phyloP scores from a whole-genome alignment of 2,113 vertebrate species.

The Ramphastos sulfuratus region DNA sequence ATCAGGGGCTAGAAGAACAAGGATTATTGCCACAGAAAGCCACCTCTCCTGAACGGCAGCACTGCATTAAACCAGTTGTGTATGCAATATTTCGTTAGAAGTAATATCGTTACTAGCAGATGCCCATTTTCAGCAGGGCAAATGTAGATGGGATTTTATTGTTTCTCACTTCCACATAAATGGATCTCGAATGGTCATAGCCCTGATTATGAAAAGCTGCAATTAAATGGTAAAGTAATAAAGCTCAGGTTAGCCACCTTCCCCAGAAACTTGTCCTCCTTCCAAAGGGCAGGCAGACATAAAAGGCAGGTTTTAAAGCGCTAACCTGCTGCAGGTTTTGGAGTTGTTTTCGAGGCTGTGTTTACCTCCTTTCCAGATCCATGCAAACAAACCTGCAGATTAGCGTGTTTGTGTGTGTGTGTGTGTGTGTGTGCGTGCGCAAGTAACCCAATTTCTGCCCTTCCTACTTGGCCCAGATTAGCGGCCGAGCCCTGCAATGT shows the following conservation, averaged over 20 bases:
- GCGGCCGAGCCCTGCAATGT: conserved; percentile 35
- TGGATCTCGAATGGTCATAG: conserved; percentile 48
- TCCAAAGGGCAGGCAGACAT: not conserved
- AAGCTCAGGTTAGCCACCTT: conserved; percentile 4
- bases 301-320: not conserved
- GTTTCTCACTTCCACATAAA: conserved; percentile 70
- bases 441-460: conserved; percentile 66
- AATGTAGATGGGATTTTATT: conserved; percentile 67
- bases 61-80: conserved; percentile 59
- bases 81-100: conserved; percentile 69
- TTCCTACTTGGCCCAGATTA: conserved; percentile 58
- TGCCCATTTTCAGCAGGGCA: conserved; percentile 52
- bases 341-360: not conserved
- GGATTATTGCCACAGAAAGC: conserved; percentile 29
- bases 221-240: conserved; percentile 34
- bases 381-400: conserved; percentile 26
- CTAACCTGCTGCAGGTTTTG: not conserved
- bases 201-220: conserved; percentile 57
- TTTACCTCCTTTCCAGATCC: not conserved
- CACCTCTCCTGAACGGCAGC: conserved; percentile 53
- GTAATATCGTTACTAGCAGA: conserved; percentile 65
- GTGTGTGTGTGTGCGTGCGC: not conserved
- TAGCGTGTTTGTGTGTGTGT: not conserved
- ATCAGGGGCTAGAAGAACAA: conserved; percentile 36
- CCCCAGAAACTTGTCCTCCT: not conserved